Percentiles rank a stretch among this genome's conserved stretches.
Conservation (phyloP, 2,113 vertebrate species). For the Mixornis gularis region DNA sequence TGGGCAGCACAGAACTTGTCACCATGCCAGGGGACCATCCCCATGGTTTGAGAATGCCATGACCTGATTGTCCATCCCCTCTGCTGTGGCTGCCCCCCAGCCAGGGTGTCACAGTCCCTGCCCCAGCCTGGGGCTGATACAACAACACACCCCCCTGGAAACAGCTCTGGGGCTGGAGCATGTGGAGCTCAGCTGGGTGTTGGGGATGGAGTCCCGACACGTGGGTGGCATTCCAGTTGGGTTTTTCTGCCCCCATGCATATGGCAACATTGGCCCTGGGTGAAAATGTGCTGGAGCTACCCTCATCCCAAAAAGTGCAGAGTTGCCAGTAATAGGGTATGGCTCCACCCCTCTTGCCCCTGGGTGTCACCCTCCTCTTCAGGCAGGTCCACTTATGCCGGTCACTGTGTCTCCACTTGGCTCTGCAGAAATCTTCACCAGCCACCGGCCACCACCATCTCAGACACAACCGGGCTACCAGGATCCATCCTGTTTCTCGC, state of each 20-base stretch:
- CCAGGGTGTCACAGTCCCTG: neutral
- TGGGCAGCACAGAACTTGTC: neutral
- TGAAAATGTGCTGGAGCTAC: neutral
- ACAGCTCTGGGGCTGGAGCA: neutral
- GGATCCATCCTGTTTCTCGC: constrained; percentile 50
- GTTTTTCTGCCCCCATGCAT: neutral
- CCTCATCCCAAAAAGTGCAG: neutral
- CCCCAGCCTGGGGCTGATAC: neutral
- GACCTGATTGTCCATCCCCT: accelerated
- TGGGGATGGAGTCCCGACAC: neutral
- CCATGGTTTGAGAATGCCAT: accelerated
- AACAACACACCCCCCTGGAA: neutral
- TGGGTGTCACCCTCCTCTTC: neutral
- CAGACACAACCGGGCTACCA: constrained; percentile 23
- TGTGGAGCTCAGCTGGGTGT: accelerated
- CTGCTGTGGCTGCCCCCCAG: neutral
- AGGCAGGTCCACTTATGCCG: neutral
- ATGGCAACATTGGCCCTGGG: neutral
- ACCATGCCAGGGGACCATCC: neutral
- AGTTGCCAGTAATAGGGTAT: neutral
- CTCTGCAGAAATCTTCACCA: constrained; percentile 69
- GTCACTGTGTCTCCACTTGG: neutral
- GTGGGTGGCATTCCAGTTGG: neutral
- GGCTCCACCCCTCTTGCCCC: accelerated
- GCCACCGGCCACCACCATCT: neutral